phyloP scores from a whole-genome alignment of 2,888 invertebrate species.

The Lymantria dispar region DNA sequence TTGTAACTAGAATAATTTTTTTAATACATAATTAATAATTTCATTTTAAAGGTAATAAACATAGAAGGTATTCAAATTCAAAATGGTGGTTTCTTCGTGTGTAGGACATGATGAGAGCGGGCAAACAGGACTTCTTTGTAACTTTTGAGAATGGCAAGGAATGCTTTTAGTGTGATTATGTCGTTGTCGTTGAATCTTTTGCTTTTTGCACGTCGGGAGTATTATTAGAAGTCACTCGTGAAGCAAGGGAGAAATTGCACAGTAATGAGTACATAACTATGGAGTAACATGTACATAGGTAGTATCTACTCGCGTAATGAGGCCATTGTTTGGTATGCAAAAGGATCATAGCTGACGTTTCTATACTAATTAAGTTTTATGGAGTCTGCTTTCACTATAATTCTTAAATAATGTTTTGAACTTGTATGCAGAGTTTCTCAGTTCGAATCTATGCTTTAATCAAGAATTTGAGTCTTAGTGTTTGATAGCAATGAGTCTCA shows the following conservation, averaged over 20 bases:
- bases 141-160: conserved; percentile 44
- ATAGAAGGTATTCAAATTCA: conserved; percentile 6
- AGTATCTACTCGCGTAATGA: conserved; percentile 42
- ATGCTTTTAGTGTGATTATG: conserved; percentile 76
- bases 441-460: background rate
- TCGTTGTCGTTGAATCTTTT: conserved; percentile 61
- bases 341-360: conserved; percentile 21
- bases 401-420: background rate
- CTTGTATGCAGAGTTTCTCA: background rate
- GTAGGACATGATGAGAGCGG: conserved; percentile 16
- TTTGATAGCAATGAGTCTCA: too few species aligned
- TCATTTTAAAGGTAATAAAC: conserved; percentile 1
- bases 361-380: conserved; percentile 31
- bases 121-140: conserved; percentile 33
- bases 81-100: conserved; percentile 2
- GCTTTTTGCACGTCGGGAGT: conserved; percentile 51
- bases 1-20: too few species aligned
- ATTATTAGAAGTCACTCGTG: conserved; percentile 61
- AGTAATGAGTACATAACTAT: conserved; percentile 44
- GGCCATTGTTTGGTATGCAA: conserved; percentile 34
- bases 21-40: background rate
- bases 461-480: too few species aligned
- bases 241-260: conserved; percentile 46
- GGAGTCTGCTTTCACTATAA: background rate
- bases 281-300: conserved; percentile 16